A percentile compares a stretch with the other conserved stretches of the same genome.
These are phyloP conservation scores for Arion vulgaris DNA, from an alignment of 1,140 invertebrate species.

Conservation along the genomic window DNA sequence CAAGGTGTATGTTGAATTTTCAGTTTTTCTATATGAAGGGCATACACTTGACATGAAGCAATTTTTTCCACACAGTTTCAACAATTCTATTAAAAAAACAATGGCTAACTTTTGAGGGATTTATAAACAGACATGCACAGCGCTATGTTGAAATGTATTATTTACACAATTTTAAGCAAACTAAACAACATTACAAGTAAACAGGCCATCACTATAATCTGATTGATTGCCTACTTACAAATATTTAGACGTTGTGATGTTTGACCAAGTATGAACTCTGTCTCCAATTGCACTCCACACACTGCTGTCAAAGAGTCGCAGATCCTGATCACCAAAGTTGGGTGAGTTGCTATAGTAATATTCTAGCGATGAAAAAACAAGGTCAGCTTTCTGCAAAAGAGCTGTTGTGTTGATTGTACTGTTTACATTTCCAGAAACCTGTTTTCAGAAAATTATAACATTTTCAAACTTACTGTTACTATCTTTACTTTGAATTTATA, in stretches of 20 bases:
- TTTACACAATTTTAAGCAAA: too few relatives aligned
- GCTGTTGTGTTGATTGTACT: not conserved
- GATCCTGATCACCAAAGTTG: not conserved
- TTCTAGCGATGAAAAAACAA: not conserved
- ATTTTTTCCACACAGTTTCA: too few relatives aligned
- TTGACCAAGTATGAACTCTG: not conserved
- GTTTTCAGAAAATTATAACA: not conserved
- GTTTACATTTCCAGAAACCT: not conserved
- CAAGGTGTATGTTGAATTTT: too few relatives aligned
- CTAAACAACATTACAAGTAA: too few relatives aligned
- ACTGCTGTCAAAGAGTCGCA: not conserved
- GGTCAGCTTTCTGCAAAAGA: not conserved
- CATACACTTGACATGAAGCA: too few relatives aligned
- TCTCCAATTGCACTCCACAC: conserved; percentile 8
- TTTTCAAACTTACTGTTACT: conserved; percentile 39
- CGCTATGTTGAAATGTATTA: too few relatives aligned
- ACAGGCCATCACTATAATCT: too few relatives aligned
- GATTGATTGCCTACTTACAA: not conserved
- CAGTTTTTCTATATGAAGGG: too few relatives aligned
- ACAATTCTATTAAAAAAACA: too few relatives aligned
- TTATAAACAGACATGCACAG: too few relatives aligned
- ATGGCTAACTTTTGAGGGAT: too few relatives aligned
- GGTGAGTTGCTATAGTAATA: not conserved
- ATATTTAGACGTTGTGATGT: not conserved
- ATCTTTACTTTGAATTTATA: too few relatives aligned